Evolutionary conservation across 2,113 vertebrate species (phyloP).

Genomic region (Mesitornis unicolor): DNA sequence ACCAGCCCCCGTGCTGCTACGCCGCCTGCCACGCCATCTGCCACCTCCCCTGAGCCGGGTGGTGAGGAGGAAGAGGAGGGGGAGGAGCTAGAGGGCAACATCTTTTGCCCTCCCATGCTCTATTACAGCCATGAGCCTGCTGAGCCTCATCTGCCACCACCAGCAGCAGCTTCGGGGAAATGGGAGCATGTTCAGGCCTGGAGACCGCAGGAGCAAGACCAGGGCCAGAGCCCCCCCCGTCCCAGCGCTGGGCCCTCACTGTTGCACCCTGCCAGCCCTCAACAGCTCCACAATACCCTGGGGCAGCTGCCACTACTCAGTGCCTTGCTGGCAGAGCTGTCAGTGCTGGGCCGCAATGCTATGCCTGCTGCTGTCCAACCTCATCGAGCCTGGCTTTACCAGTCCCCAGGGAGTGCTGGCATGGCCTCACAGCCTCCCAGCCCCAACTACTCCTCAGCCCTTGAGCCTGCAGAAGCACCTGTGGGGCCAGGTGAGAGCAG

Average conservation of each 20-base stretch:
- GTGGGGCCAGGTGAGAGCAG: not conserved
- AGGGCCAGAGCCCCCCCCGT: not conserved
- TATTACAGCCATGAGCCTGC: slow-evolving; percentile 74
- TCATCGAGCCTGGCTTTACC: slow-evolving; percentile 69
- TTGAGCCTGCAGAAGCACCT: not conserved
- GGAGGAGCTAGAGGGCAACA: slow-evolving; percentile 60
- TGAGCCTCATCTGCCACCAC: not conserved
- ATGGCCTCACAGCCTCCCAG: not conserved
- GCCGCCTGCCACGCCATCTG: not conserved
- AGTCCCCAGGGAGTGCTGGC: not conserved
- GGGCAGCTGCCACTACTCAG: slow-evolving; percentile 84
- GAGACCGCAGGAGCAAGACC: not conserved
- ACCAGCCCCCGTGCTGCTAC: not conserved
- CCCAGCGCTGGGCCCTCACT: not conserved
- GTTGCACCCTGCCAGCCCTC: not conserved
- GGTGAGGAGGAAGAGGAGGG: slow-evolving; percentile 12
- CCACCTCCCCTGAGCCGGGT: not conserved
- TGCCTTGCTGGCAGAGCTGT: slow-evolving; percentile 84
- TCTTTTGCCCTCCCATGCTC: slow-evolving; percentile 83
- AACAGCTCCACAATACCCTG: slow-evolving; percentile 1
- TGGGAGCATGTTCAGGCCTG: not conserved
- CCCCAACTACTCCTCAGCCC: not conserved
- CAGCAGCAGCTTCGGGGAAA: rapidly evolving
- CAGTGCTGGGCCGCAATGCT: slow-evolving; percentile 67
- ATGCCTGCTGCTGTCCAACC: not conserved